Percentiles rank a stretch among this genome's conserved stretches.
These are phyloP conservation scores for Harpegnathos saltator DNA, from an alignment of 1,140 invertebrate genomes.

Conservation along the genomic window DNA sequence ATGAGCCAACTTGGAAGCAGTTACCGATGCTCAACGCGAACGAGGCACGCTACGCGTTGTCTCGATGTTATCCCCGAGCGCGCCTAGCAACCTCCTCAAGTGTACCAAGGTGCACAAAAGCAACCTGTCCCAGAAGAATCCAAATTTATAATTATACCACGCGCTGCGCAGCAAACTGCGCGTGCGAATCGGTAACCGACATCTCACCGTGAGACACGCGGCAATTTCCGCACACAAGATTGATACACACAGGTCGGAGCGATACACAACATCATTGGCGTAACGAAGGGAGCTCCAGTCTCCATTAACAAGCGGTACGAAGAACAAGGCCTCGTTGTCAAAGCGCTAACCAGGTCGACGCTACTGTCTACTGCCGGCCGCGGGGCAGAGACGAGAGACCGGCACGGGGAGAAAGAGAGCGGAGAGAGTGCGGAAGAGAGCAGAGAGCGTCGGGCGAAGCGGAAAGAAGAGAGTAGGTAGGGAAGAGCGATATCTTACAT, in stretches of 20 bases:
- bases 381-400: conserved; percentile 52
- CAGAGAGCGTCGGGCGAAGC: conserved; percentile 42
- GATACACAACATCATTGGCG: too few relatives aligned
- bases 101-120: too few relatives aligned
- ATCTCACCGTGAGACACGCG: too few relatives aligned
- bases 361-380: conserved; percentile 32
- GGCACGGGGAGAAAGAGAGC: conserved; percentile 34
- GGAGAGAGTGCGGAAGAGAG: conserved; percentile 59
- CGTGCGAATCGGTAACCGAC: too few relatives aligned
- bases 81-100: too few relatives aligned
- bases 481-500: conserved; percentile 77
- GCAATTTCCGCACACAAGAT: too few relatives aligned
- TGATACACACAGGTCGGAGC: too few relatives aligned
- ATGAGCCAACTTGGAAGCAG: not conserved
- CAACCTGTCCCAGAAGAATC: too few relatives aligned
- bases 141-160: too few relatives aligned
- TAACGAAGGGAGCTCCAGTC: too few relatives aligned
- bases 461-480: conserved; percentile 48
- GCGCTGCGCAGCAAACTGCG: too few relatives aligned
- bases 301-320: too few relatives aligned
- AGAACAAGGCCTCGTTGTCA: conserved; percentile 17
- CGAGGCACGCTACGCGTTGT: conserved; percentile 12
- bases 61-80: not conserved
- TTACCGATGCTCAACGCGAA: not conserved
- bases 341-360: conserved; percentile 14